Evolutionary conservation across 2,113 vertebrate species (phyloP), one percentile per base, ranked within the genome.

Genomic region (Halcyon malimbica): DNA sequence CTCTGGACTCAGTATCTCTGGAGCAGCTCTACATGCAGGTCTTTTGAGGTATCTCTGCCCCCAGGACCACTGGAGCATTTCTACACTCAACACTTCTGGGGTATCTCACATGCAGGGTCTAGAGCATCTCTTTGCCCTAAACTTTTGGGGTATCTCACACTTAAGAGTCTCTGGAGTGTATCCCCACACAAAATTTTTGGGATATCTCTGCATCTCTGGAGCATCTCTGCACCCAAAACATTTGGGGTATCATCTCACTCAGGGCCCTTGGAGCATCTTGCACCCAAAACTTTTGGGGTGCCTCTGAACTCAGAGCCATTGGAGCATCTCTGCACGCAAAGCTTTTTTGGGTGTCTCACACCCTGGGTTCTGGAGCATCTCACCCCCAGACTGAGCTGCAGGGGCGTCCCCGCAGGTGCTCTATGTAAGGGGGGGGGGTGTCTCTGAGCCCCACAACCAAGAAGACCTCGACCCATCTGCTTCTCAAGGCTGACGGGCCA

Each of bases 381-480:
- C 2, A 0, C 31, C 20, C 44, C 21, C 14, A 10, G 31, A 26
- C 44, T 42, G 84, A 81, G 54, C 33, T 57, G 44, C 35, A 17
- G 53, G 35, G 31, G 4, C 1, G 0, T 11, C 31, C 31, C n/a
- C 17, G 10, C 3, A 2, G 17, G 16, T 39, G 14, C 73, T 50
- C 33, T 9, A 0, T 18, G 1, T 2, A 0, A 5, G 33, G 33
- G 21, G 42, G 39, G 9, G 21, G 46, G 39, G 9, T 37, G 50
- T 17, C 63, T 65, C 80, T 1, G 4, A 76, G 57, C 63, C 73
- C 74, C 60, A 23, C 31, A 15, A 1, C 63, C 25, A 1, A 20
- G 50, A 10, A 67, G 51, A 54, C 70, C 89, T 82, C 5, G 0
- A 65, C 26, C 67, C 91, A 15, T 73, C 21, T 11, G 2, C 71